These are phyloP conservation scores for Atta texana DNA, from an alignment of 1,140 invertebrate species.

Conservation along the genomic window DNA sequence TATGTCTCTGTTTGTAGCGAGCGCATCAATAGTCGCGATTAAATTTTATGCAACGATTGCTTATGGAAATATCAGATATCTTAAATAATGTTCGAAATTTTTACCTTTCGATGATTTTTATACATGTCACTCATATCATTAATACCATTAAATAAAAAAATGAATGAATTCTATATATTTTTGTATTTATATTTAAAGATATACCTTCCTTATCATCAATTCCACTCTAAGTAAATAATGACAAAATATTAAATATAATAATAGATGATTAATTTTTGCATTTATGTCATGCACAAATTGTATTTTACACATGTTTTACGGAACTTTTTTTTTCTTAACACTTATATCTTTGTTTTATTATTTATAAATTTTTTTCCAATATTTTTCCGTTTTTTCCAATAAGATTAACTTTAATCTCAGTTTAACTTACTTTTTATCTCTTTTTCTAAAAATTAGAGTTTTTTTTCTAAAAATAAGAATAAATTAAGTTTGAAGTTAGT, in stretches of 20 bases:
- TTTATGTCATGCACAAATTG: background rate
- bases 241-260: background rate
- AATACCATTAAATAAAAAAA: slow-evolving; percentile 24
- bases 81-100: background rate
- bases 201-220: background rate
- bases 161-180: background rate
- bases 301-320: background rate
- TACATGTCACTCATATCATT: background rate
- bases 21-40: background rate
- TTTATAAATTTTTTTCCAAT: no score
- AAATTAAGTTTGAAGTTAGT: no score
- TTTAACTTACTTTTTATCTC: no score
- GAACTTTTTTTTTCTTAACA: background rate
- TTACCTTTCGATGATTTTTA: background rate
- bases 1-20: background rate
- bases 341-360: background rate
- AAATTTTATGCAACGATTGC: background rate
- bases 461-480: no score
- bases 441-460: no score
- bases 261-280: background rate
- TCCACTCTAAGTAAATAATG: background rate
- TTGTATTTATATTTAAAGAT: background rate
- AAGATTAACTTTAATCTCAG: no score
- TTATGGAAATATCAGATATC: background rate
- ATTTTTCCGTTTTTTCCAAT: no score